These are phyloP conservation scores for Ailuropoda melanoleuca DNA, from an alignment of 2,113 vertebrate genomes.

Conservation along the genomic window DNA sequence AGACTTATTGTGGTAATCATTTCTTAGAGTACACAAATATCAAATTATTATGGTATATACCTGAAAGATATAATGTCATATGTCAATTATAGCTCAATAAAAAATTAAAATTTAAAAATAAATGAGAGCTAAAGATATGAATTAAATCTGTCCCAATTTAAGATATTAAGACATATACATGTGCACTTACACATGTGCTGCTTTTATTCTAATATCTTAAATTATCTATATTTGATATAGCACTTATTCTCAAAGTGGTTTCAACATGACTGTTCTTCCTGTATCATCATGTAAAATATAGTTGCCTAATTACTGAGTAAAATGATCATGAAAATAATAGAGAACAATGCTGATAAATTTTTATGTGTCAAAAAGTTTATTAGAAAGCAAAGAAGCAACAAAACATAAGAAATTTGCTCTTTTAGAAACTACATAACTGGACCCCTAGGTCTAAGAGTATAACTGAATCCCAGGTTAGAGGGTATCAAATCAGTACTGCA, in stretches of 20 bases:
- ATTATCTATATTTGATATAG: neutral
- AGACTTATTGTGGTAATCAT: neutral
- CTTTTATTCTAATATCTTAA: neutral
- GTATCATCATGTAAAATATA: neutral
- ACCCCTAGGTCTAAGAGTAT: neutral
- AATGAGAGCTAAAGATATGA: neutral
- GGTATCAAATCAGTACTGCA: neutral
- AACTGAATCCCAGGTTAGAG: neutral
- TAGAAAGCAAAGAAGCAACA: neutral
- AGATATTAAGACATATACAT: neutral
- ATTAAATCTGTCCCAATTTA: neutral
- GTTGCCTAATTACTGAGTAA: neutral
- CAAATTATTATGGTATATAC: neutral
- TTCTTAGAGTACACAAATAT: neutral
- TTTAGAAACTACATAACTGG: neutral
- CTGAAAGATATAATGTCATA: neutral
- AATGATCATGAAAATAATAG: neutral
- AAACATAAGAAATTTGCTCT: neutral
- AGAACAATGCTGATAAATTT: neutral
- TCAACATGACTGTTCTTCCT: neutral
- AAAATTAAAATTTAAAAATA: neutral
- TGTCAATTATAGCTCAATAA: neutral
- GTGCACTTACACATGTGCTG: neutral
- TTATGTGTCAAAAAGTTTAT: slow-evolving; percentile 50
- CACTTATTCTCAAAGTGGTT: neutral